Conservation (phyloP, 2,888 invertebrate species). For the Pogonocherus hispidulus region DNA sequence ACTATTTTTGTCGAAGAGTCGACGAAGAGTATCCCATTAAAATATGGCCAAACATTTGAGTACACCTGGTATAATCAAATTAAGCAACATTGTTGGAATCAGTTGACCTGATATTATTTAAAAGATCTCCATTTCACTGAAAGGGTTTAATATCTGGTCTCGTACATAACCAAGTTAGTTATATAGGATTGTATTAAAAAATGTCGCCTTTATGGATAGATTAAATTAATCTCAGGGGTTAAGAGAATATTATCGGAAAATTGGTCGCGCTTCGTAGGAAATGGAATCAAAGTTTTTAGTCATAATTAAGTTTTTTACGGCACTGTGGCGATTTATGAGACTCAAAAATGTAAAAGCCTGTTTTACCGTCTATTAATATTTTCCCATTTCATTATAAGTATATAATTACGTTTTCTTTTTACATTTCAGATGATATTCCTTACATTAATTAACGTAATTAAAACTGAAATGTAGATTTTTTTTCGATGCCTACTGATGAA, state of each 20-base stretch:
- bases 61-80: not conserved
- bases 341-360: not conserved
- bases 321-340: slow-evolving; percentile 10
- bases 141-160: slow-evolving; percentile 5
- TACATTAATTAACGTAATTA: slow-evolving; percentile 17
- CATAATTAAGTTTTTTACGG: slow-evolving; percentile 48
- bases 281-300: slow-evolving; percentile 48
- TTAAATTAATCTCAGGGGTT: slow-evolving; percentile 49
- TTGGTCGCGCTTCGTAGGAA: slow-evolving; percentile 47
- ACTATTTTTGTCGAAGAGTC: no score
- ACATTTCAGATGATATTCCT: not conserved
- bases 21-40: no score
- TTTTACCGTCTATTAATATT: not conserved
- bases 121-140: not conserved
- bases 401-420: slow-evolving; percentile 7
- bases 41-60: no score
- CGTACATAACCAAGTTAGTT: not conserved
- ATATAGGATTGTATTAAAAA: slow-evolving; percentile 16
- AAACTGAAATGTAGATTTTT: slow-evolving; percentile 1
- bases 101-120: not conserved
- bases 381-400: slow-evolving; percentile 3
- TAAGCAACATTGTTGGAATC: not conserved
- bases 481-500: no score
- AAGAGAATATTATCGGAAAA: slow-evolving; percentile 51
- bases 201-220: slow-evolving; percentile 44